Conservation (phyloP, 2,113 vertebrate species). For the Sebastes fasciatus region DNA sequence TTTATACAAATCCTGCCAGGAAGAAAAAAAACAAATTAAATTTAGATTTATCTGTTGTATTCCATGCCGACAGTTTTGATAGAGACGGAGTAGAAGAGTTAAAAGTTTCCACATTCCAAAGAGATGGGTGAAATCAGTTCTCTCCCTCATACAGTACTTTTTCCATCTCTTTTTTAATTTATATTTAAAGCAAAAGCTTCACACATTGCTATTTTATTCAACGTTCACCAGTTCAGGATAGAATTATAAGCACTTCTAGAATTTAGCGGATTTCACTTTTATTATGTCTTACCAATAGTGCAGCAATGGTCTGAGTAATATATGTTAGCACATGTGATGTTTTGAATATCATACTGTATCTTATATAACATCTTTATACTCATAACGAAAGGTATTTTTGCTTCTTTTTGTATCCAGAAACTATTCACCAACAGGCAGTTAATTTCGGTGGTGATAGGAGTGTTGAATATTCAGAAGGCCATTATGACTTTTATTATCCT, state of each 20-base stretch:
- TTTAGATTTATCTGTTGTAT: constrained; percentile 46
- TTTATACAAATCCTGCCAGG: constrained; percentile 63
- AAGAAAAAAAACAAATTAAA: constrained; percentile 45
- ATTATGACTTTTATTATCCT: constrained; percentile 75
- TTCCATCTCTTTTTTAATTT: constrained; percentile 82
- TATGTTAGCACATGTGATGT: constrained; percentile 90
- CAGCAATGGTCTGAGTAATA: constrained; percentile 92
- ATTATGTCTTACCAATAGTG: constrained; percentile 86
- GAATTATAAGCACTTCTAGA: constrained; percentile 90
- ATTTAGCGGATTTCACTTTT: constrained; percentile 85
- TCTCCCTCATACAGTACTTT: constrained; percentile 69
- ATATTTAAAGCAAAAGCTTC: constrained; percentile 86
- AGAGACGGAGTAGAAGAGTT: constrained; percentile 42
- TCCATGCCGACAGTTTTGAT: constrained; percentile 40
- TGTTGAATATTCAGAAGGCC: constrained; percentile 66
- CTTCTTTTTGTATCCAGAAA: constrained; percentile 75
- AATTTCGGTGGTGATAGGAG: constrained; percentile 55
- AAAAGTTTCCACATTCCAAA: constrained; percentile 70
- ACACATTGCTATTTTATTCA: constrained; percentile 84
- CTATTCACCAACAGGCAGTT: constrained; percentile 71
- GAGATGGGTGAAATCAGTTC: constrained; percentile 64
- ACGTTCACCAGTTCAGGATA: constrained; percentile 83
- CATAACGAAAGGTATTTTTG: constrained; percentile 82
- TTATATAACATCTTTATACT: constrained; percentile 92
- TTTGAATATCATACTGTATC: constrained; percentile 86